Base-by-base conservation (phyloP, 1,140 invertebrate genomes). In the Rhyacophila brunnea region DNA sequence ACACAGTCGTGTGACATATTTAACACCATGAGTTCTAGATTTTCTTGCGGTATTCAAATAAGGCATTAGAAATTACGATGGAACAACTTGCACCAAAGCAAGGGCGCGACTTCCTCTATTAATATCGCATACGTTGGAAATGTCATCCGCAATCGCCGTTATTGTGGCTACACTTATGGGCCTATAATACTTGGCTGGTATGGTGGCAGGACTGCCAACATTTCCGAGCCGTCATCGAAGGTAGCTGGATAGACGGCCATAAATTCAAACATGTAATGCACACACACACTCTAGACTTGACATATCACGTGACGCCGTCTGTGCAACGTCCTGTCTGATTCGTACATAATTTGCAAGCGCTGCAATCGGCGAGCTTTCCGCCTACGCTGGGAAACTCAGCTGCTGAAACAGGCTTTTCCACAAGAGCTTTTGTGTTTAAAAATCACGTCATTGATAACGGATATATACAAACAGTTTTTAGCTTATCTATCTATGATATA, bases 301-400 rank as follows among this genome's bases (percentile, higher is more conserved):
- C 62, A 60, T 23, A 48, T 64, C 62, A 60, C 62, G 62, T 60
- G 49, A 64, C 40, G 45, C 14, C 9, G 52, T n/a, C 50, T 40
- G 13, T 28, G 28, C 23, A 17, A 23, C 36, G 36, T 48, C 51
- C 45, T 47, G 50, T 47, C 36, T 42, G 20, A 40, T 46, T 50
- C 55, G 49, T 63, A 58, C 56, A 59, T 62, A 62, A 62, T 62
- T 62, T 62, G 60, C 54, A 62, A 34, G 49, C 49, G 15, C 19
- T 28, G 50, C 43, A 18, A 19, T 36, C 54, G n/a, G 34, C 51
- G 38, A 54, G 28, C 51, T 15, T 36, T 52, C 14, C 38, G 40
- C 34, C 35, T 42, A 23, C 28, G 35, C 38, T 52, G 49, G 49
- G 23, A 28, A 28, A 28, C 23, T 28, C 23, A 28, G 23, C 23